phyloP scores from a whole-genome alignment of 1,140 invertebrate species.

The Brachystomella parvula region DNA sequence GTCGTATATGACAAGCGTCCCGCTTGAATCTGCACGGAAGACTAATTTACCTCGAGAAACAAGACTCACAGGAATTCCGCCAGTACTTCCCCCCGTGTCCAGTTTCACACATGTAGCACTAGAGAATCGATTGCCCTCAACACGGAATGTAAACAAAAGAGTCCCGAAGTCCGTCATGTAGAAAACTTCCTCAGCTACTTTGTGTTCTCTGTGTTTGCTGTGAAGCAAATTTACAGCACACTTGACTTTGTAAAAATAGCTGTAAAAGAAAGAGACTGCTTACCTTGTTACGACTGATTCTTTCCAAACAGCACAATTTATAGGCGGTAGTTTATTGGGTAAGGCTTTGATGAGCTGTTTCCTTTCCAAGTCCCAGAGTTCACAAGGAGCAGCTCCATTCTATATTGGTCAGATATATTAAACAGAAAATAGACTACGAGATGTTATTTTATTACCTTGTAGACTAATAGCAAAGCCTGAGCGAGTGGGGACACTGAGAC shows the following conservation, averaged over 20 bases:
- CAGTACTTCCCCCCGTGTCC: constrained; percentile 27
- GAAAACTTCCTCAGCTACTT: constrained; percentile 27
- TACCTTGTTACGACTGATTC: constrained; percentile 24
- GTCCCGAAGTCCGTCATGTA: constrained; percentile 34
- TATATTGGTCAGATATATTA: constrained; percentile 10
- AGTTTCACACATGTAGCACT: constrained; percentile 36
- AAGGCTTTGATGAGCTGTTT: constrained; percentile 34
- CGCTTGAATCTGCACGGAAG: constrained; percentile 32
- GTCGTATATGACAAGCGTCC: constrained; percentile 34
- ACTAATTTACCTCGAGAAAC: constrained; percentile 28
- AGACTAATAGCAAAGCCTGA: constrained; percentile 34
- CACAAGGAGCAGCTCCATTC: constrained; percentile 36
- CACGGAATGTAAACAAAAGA: constrained; percentile 35
- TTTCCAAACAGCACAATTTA: constrained; percentile 33
- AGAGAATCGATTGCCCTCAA: constrained; percentile 35
- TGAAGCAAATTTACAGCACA: too few species aligned
- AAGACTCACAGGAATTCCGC: constrained; percentile 29
- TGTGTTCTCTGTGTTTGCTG: background rate
- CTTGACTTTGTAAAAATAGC: too few species aligned
- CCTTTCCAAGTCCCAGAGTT: constrained; percentile 32
- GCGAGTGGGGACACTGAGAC: constrained; percentile 27
- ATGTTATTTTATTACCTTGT: constrained; percentile 28
- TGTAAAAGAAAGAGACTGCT: background rate
- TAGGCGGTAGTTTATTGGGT: constrained; percentile 34
- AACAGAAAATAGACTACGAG: background rate